Conservation (phyloP, 2,888 invertebrate species). For the Chelonus formosanus region DNA sequence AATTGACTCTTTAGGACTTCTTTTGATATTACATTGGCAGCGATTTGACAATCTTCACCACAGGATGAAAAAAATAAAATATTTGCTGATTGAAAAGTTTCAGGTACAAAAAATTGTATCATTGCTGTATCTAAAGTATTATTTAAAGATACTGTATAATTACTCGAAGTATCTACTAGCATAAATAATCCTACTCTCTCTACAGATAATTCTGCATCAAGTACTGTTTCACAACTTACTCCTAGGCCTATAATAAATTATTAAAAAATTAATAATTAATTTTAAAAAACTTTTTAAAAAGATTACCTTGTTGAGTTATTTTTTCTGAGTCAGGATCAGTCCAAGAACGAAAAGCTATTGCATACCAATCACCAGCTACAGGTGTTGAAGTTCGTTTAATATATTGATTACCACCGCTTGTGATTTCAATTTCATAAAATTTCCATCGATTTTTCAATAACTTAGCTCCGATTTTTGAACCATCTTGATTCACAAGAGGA, state of each 20-base stretch:
- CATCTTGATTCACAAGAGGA: conserved; percentile 84
- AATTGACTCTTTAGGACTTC: conserved; percentile 43
- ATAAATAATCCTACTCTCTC: conserved; percentile 64
- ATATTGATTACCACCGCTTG: conserved; percentile 71
- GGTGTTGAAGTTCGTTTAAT: conserved; percentile 74
- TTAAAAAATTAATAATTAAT: not conserved
- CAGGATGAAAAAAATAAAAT: conserved; percentile 52
- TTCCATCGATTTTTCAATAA: conserved; percentile 68
- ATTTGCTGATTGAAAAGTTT: conserved; percentile 42
- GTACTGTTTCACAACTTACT: conserved; percentile 72
- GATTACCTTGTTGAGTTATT: conserved; percentile 78
- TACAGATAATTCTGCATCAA: conserved; percentile 73
- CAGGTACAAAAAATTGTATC: conserved; percentile 52
- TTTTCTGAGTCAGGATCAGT: conserved; percentile 76
- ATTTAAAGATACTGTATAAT: conserved; percentile 41
- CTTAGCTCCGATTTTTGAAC: conserved; percentile 77
- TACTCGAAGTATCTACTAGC: conserved; percentile 36
- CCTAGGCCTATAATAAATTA: conserved; percentile 71
- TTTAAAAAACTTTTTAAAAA: no score
- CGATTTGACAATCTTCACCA: conserved; percentile 51
- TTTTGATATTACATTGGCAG: conserved; percentile 49
- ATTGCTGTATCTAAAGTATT: conserved; percentile 47
- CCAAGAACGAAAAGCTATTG: conserved; percentile 80
- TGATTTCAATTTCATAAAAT: conserved; percentile 70
- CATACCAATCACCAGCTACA: conserved; percentile 81